Percentiles rank a stretch among this genome's conserved stretches.
phyloP scores from a whole-genome alignment of 2,888 invertebrate genomes.

The Minunthozetes semirufus region DNA sequence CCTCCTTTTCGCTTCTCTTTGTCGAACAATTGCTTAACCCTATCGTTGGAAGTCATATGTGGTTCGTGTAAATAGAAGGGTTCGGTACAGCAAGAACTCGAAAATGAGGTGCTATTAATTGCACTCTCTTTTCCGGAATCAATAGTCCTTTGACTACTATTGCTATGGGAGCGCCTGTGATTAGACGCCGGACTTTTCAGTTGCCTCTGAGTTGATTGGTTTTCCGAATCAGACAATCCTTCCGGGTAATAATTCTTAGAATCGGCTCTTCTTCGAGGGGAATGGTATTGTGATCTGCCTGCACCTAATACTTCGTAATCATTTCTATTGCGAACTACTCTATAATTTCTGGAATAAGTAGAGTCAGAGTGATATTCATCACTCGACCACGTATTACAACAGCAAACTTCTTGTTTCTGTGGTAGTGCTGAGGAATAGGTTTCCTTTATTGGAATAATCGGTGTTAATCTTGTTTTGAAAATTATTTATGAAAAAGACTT shows the following conservation, averaged over 20 bases:
- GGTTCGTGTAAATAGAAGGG: slow-evolving; percentile 77
- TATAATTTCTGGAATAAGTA: background rate
- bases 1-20: slow-evolving; percentile 25
- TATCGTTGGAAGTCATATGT: slow-evolving; percentile 70
- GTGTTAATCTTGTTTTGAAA: background rate
- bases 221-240: slow-evolving; percentile 42
- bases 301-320: background rate
- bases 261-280: slow-evolving; percentile 1
- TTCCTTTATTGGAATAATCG: background rate
- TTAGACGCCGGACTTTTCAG: slow-evolving; percentile 51
- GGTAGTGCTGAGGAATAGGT: background rate
- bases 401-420: background rate
- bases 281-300: background rate
- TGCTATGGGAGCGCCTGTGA: background rate
- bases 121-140: slow-evolving; percentile 28
- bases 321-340: background rate
- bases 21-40: slow-evolving; percentile 74
- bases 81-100: slow-evolving; percentile 36
- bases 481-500: background rate
- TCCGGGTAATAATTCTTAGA: slow-evolving; percentile 31
- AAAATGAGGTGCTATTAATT: slow-evolving; percentile 28
- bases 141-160: slow-evolving; percentile 27
- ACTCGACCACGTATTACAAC: slow-evolving; percentile 16
- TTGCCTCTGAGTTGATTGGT: slow-evolving; percentile 51
- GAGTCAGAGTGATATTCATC: slow-evolving; percentile 21